A percentile compares a stretch with the other conserved stretches of the same genome.
Conservation (phyloP, 2,113 vertebrate species). For the Phocoena phocoena region DNA sequence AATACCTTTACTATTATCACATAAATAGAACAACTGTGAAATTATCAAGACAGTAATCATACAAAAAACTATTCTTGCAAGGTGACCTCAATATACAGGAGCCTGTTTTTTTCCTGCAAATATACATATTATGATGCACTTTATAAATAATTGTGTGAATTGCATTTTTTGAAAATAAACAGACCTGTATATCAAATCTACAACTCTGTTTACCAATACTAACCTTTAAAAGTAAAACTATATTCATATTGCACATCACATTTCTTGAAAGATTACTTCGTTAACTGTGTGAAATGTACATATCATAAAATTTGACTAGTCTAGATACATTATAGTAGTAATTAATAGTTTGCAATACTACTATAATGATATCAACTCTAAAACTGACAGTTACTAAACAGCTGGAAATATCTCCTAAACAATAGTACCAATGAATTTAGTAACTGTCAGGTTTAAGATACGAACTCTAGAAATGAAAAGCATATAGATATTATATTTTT, state of each 20-base stretch:
- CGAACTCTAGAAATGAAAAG: not conserved
- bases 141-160: not conserved
- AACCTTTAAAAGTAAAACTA: constrained; percentile 31
- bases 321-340: not conserved
- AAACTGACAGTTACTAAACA: not conserved
- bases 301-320: not conserved
- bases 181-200: not conserved
- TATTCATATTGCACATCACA: not conserved
- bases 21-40: not conserved
- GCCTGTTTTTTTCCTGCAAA: not conserved
- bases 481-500: not conserved
- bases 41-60: not conserved
- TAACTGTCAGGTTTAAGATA: not conserved
- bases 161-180: not conserved
- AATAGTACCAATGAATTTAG: not conserved
- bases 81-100: not conserved
- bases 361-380: not conserved
- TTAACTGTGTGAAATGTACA: not conserved
- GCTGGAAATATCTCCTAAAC: not conserved
- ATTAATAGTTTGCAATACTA: not conserved
- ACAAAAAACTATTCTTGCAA: constrained; percentile 35
- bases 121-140: not conserved
- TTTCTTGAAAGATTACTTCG: constrained; percentile 1
- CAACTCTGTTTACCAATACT: not conserved
- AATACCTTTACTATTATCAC: not conserved